A percentile compares a stretch with the other conserved stretches of the same genome.
Conservation (phyloP, 2,888 invertebrate species). For the Melanophora roralis region DNA sequence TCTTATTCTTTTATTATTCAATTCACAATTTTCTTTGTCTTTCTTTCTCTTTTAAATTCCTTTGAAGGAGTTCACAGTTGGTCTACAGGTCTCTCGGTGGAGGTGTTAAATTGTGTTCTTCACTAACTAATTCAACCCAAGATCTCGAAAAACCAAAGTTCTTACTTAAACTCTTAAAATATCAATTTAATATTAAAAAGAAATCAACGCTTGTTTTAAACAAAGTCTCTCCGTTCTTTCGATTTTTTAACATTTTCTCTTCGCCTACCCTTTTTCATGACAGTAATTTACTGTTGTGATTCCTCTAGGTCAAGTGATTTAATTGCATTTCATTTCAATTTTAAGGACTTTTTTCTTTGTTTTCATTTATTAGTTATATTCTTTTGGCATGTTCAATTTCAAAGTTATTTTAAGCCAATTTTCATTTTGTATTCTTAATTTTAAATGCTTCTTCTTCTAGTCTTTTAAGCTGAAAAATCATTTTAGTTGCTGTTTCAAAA, state of each 20-base stretch:
- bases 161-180: neutral
- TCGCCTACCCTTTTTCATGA: neutral
- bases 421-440: conserved; percentile 16
- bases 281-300: conserved; percentile 5
- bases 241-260: conserved; percentile 22
- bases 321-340: conserved; percentile 61
- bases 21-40: too few species aligned
- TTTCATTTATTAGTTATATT: conserved; percentile 48
- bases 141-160: too few species aligned
- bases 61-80: too few species aligned
- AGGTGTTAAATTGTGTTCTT: too few species aligned
- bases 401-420: conserved; percentile 42
- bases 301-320: conserved; percentile 55
- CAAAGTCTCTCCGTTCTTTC: conserved; percentile 10
- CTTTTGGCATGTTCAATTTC: conserved; percentile 50
- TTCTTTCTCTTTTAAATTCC: too few species aligned
- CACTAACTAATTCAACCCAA: too few species aligned
- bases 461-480: conserved; percentile 3
- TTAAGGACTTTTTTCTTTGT: conserved; percentile 36
- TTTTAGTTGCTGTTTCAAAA: conserved; percentile 16
- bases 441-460: neutral
- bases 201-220: neutral
- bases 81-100: too few species aligned
- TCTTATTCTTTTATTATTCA: too few species aligned
- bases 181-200: neutral